Conservation (phyloP, 37 sponge, comb jelly and placozoan species). For the Aphrocallistes beatrix region DNA sequence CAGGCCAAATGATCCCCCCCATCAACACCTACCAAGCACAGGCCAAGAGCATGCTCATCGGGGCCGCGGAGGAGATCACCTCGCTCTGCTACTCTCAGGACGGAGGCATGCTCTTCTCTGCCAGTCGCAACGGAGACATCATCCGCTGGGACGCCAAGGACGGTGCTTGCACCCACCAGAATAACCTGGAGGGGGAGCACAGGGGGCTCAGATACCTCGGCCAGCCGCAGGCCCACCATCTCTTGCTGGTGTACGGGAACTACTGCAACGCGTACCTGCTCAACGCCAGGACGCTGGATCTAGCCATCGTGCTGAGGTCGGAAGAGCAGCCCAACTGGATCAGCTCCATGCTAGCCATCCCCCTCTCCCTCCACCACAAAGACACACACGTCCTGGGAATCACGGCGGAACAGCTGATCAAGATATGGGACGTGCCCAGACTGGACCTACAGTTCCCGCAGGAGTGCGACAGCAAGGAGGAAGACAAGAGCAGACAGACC, state of each 20-base stretch:
- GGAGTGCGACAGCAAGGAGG: neutral
- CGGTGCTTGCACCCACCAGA: neutral
- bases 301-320: neutral
- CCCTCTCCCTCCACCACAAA: neutral
- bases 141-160: conserved; percentile 15
- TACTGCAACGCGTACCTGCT: conserved; percentile 13
- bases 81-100: conserved; percentile 7
- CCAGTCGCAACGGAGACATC: neutral
- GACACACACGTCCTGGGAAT: neutral
- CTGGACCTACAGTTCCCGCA: neutral
- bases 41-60: neutral
- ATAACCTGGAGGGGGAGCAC: neutral
- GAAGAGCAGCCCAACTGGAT: conserved; percentile 14
- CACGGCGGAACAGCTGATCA: neutral
- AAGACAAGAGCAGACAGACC: neutral
- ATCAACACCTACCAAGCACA: conserved; percentile 15
- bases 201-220: neutral
- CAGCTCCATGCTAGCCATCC: neutral
- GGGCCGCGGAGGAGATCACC: neutral
- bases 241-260: neutral
- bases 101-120: neutral
- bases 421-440: conserved; percentile 1
- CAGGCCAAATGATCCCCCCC: neutral
- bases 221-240: neutral
- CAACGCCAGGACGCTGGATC: conserved; percentile 1